Percentiles rank a stretch among this genome's conserved stretches.
These are phyloP conservation scores for Cyprinodon tularosa DNA, from an alignment of 2,113 vertebrate species.

Conservation along the genomic window DNA sequence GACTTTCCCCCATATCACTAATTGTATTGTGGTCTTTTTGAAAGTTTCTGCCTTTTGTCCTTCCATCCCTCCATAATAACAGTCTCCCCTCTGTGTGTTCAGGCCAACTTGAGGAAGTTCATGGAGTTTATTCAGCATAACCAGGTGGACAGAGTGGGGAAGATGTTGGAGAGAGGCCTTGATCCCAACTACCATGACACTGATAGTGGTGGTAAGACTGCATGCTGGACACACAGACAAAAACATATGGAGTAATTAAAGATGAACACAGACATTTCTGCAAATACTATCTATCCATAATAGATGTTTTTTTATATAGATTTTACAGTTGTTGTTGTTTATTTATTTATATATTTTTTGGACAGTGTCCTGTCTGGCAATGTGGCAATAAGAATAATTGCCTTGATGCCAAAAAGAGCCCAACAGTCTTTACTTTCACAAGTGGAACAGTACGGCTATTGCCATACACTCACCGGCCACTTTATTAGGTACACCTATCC, in stretches of 20 bases:
- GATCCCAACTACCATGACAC: slow-evolving; percentile 95
- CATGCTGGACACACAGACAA: not conserved
- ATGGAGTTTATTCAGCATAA: slow-evolving; percentile 91
- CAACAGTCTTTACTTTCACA: too few species aligned
- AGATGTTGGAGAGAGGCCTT: slow-evolving; percentile 91
- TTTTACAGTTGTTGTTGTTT: too few species aligned
- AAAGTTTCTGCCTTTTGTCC: slow-evolving; percentile 26
- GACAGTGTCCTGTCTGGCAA: too few species aligned
- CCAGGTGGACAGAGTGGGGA: slow-evolving; percentile 88
- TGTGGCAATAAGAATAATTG: too few species aligned
- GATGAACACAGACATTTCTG: not conserved
- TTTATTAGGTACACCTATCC: too few species aligned
- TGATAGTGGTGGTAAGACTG: slow-evolving; percentile 88
- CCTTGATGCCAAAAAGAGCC: too few species aligned
- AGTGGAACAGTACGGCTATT: too few species aligned
- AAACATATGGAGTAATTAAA: not conserved
- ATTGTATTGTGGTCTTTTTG: slow-evolving; percentile 38
- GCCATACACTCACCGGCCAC: too few species aligned
- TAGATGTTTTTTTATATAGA: too few species aligned
- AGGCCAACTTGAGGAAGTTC: slow-evolving; percentile 93
- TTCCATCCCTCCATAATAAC: slow-evolving; percentile 13
- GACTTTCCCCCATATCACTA: slow-evolving; percentile 15
- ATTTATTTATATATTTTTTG: too few species aligned
- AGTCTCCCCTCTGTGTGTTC: slow-evolving; percentile 11
- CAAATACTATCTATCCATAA: not conserved